Evolutionary conservation across 2,113 vertebrate genomes (phyloP).

Genomic region (Stercorarius parasiticus): DNA sequence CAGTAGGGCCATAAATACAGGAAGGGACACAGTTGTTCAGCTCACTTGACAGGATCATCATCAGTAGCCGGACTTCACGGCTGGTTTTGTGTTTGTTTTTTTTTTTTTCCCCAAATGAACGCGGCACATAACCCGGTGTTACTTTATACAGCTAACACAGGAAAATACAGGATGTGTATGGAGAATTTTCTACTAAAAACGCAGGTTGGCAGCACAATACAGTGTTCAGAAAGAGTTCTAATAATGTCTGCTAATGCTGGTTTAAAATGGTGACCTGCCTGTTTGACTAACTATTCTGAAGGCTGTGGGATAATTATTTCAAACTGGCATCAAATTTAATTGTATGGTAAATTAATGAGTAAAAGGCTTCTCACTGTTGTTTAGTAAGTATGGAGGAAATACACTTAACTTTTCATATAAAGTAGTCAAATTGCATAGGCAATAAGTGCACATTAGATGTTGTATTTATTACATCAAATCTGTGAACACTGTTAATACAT

Average conservation of each 20-base stretch:
- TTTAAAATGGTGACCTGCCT: background rate
- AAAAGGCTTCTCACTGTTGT: background rate
- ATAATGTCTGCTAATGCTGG: background rate
- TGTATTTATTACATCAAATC: constrained; percentile 56
- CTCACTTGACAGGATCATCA: background rate
- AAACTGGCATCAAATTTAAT: constrained; percentile 4
- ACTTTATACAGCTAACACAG: background rate
- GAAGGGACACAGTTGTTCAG: background rate
- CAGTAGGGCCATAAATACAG: background rate
- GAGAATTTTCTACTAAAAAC: background rate
- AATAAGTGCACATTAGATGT: constrained; percentile 38
- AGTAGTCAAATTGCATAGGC: constrained; percentile 26
- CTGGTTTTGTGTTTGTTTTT: background rate
- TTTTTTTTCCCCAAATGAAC: background rate
- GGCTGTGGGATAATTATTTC: background rate
- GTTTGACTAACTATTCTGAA: background rate
- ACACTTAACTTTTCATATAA: background rate
- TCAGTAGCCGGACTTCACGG: background rate
- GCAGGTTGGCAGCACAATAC: background rate
- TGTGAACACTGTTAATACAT: constrained; percentile 55
- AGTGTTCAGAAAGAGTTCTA: background rate
- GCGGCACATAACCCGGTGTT: background rate
- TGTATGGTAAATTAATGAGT: constrained; percentile 8
- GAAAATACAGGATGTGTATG: background rate
- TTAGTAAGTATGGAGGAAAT: constrained; percentile 35